Percentiles rank a stretch among this genome's conserved stretches.
phyloP scores from a whole-genome alignment of 2,888 invertebrate species.

The Fragum sueziense region DNA sequence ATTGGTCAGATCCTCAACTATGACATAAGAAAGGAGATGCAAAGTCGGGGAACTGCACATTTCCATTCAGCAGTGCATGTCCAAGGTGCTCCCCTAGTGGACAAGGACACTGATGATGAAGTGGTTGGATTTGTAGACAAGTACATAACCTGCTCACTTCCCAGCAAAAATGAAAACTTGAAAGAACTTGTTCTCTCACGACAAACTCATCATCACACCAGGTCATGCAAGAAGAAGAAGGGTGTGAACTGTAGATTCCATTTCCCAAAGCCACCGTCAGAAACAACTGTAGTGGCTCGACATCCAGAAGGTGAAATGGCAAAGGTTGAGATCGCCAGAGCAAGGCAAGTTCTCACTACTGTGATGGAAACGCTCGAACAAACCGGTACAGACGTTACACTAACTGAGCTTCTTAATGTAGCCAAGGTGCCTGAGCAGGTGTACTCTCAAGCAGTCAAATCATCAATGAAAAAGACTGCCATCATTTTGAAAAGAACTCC shows the following conservation, averaged over 20 bases:
- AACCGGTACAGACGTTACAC: conserved; percentile 5
- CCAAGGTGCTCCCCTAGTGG: conserved; percentile 40
- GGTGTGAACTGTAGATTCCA: conserved; percentile 33
- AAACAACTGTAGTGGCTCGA: conserved; percentile 18
- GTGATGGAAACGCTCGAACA: neutral
- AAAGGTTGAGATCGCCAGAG: conserved; percentile 1
- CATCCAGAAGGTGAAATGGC: conserved; percentile 13
- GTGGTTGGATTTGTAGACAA: conserved; percentile 37
- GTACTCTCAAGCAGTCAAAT: conserved; percentile 10
- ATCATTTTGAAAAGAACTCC: conserved; percentile 33
- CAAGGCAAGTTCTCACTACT: neutral
- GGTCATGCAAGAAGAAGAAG: conserved; percentile 43
- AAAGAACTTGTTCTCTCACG: conserved; percentile 29
- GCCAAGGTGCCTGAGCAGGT: conserved; percentile 9
- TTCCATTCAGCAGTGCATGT: conserved; percentile 55
- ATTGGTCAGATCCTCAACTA: conserved; percentile 53
- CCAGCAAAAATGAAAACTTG: conserved; percentile 23
- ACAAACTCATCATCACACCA: conserved; percentile 44
- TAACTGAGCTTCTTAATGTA: conserved; percentile 11
- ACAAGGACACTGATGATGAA: conserved; percentile 39
- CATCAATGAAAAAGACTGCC: conserved; percentile 23
- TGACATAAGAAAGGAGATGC: conserved; percentile 53
- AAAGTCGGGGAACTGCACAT: conserved; percentile 52
- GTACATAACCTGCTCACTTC: conserved; percentile 18
- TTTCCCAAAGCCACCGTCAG: conserved; percentile 35